Evolutionary conservation across 2,888 invertebrate genomes (phyloP), one percentile per base, ranked within the genome.

Genomic region (Lasioglossum malachurum): DNA sequence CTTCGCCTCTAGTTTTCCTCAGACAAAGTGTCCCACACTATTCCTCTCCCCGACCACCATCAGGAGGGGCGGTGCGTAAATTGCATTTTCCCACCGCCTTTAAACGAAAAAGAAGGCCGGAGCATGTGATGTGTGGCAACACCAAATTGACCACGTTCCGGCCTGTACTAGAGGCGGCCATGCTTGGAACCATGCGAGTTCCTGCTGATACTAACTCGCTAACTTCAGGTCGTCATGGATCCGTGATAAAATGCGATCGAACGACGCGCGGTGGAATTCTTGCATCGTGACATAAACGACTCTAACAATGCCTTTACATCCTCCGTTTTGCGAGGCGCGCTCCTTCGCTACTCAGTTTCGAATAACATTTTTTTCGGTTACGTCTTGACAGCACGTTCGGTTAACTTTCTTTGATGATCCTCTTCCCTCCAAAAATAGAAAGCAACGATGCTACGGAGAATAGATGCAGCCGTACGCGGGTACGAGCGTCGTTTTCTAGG

Each of bases 171-270:
- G 46, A 46, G 5, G 46, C 46, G 16, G 16, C 46, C 46, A 1
- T 46, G 46, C 74, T 46, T 27, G 49, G 72, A 41, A 83, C 73
- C 73, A 46, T 27, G 31, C 53, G 41, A 49, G 64, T 79, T 86
- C 69, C 67, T 44, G n/a, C 31, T 57, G 69, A 74, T 69, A 35
- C 27, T 60, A 53, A 53, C 44, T 72, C 14, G 16, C 73, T 83
- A 78, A 60, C 10, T 75, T 78, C 64, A 53, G 53, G 60, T 57
- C 84, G 35, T 75, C 84, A 64, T 75, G 64, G 64, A 71, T 78
- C 71, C 80, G 31, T 49, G 38, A 72, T 78, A 19, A 74, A 79
- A 82, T 77, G 7, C 49, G 67, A 35, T 73, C 41, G 64, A 75
- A 46, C 60, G 46, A 14, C 44, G 14, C 53, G 69, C 49, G 46